Base-by-base conservation (phyloP, 2,888 invertebrate genomes). In the Sylvicola fuscatus region DNA sequence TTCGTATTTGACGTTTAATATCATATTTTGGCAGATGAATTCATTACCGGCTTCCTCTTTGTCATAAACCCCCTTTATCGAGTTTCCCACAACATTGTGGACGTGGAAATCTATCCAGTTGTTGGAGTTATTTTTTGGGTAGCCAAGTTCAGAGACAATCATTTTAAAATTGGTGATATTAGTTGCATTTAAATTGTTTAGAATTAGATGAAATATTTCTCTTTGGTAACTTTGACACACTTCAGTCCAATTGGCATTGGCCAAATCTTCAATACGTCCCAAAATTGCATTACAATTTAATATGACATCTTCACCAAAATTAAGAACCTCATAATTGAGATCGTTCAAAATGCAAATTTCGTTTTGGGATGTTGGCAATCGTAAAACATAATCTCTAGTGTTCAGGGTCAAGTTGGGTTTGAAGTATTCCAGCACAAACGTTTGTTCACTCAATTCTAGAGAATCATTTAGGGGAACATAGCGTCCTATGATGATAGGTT, bases 1-100 rank as follows among this genome's bases (percentile, higher is more conserved):
- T 36, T 55, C 50, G 41, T 51, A 56, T 10, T 44, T 42, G 5
- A 52, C 42, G 31, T 45, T 50, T 2, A 58, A 41, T 6, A 54
- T 37, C 39, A 58, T 50, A 42, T 58, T 58, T 21, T 48, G 48
- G 30, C 58, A 58, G n/a, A 42, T 45, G 14, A 58, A 53, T 13
- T 35, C 34, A 2, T 38, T 30, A 17, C 27, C 33, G 4, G 16
- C 31, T 1, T 44, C 43, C 8, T 46, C 45, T n/a, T 43, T 44
- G 5, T 29, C 26, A 10, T 6, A 16, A 2, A 16, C 29, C 10
- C 26, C 14, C 11, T 31, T 14, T 10, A 21, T 21, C 8, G 21
- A 4, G 8, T 21, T 21, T 6, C 21, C 21, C 21, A 4, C 21
- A 4, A 21, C 4, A 21, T 21, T 21, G 8, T 21, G 21, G 4